Evolutionary conservation across 2,797 vertebrate genomes (phyloP).

Genomic region (Furcifer pardalis): DNA sequence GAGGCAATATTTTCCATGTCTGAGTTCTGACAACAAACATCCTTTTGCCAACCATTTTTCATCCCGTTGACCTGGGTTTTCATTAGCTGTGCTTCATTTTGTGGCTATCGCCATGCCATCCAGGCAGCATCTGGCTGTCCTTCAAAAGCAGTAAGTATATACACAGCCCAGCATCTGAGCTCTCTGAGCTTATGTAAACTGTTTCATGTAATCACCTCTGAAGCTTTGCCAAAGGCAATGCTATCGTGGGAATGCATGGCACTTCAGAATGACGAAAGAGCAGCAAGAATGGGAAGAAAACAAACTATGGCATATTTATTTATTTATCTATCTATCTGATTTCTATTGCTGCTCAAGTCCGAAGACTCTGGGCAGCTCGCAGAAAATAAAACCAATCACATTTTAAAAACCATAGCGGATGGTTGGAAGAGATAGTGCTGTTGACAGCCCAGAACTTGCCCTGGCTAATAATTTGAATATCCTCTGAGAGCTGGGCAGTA

Average conservation of each 20-base stretch:
- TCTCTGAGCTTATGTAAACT: neutral
- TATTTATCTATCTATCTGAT: too few relatives aligned
- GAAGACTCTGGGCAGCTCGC: too few relatives aligned
- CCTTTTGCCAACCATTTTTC: neutral
- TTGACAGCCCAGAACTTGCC: slow-evolving; percentile 83
- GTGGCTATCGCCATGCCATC: neutral
- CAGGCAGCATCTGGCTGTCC: neutral
- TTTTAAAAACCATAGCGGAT: too few relatives aligned
- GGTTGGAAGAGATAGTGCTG: slow-evolving; percentile 84
- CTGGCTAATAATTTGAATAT: slow-evolving; percentile 80
- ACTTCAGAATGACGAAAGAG: neutral
- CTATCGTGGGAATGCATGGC: neutral
- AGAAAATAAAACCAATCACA: too few relatives aligned
- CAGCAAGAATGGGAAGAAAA: neutral
- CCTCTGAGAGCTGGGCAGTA: slow-evolving; percentile 85
- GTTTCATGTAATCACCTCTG: neutral
- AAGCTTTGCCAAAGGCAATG: neutral
- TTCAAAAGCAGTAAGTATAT: neutral
- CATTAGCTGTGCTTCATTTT: neutral
- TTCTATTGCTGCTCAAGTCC: too few relatives aligned
- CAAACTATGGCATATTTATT: neutral
- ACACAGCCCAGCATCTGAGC: neutral
- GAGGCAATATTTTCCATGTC: neutral
- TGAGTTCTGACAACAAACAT: neutral
- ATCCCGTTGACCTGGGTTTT: neutral